Evolutionary conservation across 2,113 vertebrate species (phyloP), one percentile per base, ranked within the genome.

Genomic region (Pteropus alecto): DNA sequence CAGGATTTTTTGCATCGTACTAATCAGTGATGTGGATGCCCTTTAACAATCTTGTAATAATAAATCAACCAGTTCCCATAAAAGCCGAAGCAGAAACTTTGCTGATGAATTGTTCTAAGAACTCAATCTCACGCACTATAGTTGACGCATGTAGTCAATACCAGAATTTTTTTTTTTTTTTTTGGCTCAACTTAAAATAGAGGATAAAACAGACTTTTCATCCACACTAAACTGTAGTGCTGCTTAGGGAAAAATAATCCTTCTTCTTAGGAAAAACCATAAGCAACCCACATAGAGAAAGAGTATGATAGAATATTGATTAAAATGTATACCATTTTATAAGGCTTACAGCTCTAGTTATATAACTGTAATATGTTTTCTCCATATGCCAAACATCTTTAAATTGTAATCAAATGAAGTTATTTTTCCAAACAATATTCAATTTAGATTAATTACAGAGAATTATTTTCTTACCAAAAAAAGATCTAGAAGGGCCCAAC

Each of bases 61-160:
- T 94, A 96, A 97, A 96, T 97, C 87, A 97, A 48, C 35, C 12
- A 68, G 21, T 16, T 71, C 24, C 83, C 95, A 58, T 77, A 65
- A 90, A 96, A 46, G 90, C 96, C 96, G 93, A 96, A 28, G 84
- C 6, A 51, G 56, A 76, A 5, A 94, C 87, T 97, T 93, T 78
- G 18, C 67, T 83, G 58, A 97, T 84, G 93, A 96, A 97, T 15
- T 94, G 4, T 56, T 96, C 46, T n/a, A 33, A 94, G 85, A 67
- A 90, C 30, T 93, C 28, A 71, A 86, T 56, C 6, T 35, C 51
- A 58, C 15, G 2, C 3, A 60, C 16, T 73, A 46, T 3, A 92
- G 73, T 12, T 94, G 70, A 13, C 13, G 14, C 81, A 43, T 24
- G 21, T 4, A 94, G 82, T 71, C 15, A 88, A 24, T 26, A 73